Percentiles rank a stretch among this genome's conserved stretches.
Evolutionary conservation across 2,113 vertebrate species (phyloP).

Genomic region (Sterna hirundo): DNA sequence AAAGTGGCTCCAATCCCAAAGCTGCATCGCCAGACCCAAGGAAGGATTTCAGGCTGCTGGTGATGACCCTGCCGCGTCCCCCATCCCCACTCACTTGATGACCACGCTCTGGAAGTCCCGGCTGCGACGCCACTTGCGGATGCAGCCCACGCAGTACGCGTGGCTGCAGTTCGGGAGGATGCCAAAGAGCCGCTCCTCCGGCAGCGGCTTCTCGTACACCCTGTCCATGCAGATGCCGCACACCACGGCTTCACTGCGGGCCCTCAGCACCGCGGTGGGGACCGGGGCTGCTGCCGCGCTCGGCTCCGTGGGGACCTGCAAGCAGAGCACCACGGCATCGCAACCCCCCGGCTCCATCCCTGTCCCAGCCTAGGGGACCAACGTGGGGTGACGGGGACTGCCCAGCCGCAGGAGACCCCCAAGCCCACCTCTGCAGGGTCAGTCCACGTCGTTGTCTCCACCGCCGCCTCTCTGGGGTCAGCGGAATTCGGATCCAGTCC

Average conservation of each 20-base stretch:
- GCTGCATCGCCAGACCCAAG: background rate
- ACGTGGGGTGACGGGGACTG: accelerated
- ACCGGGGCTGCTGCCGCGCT: accelerated
- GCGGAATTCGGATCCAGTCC: background rate
- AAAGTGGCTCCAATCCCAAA: background rate
- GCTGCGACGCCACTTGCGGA: conserved; percentile 83
- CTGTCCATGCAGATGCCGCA: conserved; percentile 94
- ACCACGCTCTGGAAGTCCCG: conserved; percentile 73
- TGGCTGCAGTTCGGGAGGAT: conserved; percentile 89
- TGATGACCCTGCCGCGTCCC: background rate
- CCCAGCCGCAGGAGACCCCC: accelerated
- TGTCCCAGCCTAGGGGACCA: accelerated
- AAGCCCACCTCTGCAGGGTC: background rate
- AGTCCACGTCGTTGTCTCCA: accelerated
- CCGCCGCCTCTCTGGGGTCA: background rate
- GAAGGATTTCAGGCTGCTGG: accelerated
- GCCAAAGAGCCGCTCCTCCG: conserved; percentile 75
- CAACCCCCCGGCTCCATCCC: background rate
- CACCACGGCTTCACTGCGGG: conserved; percentile 74
- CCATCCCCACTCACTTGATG: conserved; percentile 76
- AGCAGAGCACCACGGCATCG: background rate
- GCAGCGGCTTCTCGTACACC: conserved; percentile 81
- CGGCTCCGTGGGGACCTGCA: background rate
- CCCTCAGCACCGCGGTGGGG: background rate
- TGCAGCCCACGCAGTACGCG: conserved; percentile 84